Evolutionary conservation across 2,113 vertebrate species (phyloP).

Genomic region (Cromileptes altivelis): DNA sequence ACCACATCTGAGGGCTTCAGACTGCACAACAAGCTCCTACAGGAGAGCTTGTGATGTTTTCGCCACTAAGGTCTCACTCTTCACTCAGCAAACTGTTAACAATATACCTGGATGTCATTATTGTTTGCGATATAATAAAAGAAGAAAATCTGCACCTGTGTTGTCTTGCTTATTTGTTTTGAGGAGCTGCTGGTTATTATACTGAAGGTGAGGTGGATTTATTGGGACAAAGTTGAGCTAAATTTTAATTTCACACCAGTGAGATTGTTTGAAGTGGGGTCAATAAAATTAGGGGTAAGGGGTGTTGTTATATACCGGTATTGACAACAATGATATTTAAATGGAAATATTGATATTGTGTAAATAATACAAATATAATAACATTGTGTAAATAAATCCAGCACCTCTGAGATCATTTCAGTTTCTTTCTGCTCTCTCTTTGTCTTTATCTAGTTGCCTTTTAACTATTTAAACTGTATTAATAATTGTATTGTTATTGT

Average conservation of each 20-base stretch:
- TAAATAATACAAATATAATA: too few relatives aligned
- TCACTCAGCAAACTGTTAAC: constrained; percentile 87
- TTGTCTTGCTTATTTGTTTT: constrained; percentile 39
- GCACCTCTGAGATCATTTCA: too few relatives aligned
- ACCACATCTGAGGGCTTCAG: constrained; percentile 79
- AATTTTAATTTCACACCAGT: not conserved
- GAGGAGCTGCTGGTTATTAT: not conserved
- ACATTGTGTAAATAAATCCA: too few relatives aligned
- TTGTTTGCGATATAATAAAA: constrained; percentile 89
- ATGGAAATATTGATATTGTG: too few relatives aligned
- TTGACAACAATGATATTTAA: too few relatives aligned
- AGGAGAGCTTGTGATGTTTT: constrained; percentile 80
- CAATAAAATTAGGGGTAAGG: not conserved
- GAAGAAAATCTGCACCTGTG: constrained; percentile 61
- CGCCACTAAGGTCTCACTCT: constrained; percentile 82
- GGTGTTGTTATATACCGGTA: too few relatives aligned
- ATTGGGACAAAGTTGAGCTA: not conserved
- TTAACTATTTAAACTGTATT: too few relatives aligned
- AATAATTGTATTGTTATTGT: too few relatives aligned
- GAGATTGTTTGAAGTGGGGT: not conserved
- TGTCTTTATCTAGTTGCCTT: too few relatives aligned
- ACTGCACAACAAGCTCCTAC: constrained; percentile 77
- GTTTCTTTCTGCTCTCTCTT: too few relatives aligned
- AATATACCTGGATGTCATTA: constrained; percentile 88
- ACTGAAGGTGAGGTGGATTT: not conserved